Percentiles rank a stretch among this genome's conserved stretches.
These are phyloP conservation scores for Pinna nobilis DNA, from an alignment of 1,140 invertebrate species.

Conservation along the genomic window DNA sequence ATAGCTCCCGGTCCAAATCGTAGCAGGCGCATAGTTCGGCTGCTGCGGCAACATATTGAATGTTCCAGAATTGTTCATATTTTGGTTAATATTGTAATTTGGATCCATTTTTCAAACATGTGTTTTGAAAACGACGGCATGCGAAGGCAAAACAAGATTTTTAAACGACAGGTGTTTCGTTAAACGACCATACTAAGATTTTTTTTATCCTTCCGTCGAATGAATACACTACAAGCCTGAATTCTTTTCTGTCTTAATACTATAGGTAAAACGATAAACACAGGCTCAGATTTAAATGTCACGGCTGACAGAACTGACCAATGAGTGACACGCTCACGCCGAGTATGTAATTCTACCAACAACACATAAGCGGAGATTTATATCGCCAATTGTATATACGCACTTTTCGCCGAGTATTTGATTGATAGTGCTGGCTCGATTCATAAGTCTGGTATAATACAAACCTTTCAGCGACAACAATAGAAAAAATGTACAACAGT, in stretches of 20 bases:
- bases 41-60: slow-evolving; percentile 15
- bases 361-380: no score
- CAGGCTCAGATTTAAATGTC: no score
- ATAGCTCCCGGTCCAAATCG: slow-evolving; percentile 31
- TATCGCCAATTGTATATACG: no score
- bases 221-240: not conserved
- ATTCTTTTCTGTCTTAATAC: not conserved
- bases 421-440: no score
- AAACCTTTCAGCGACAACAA: no score
- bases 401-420: no score
- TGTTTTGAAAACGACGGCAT: not conserved
- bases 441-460: no score
- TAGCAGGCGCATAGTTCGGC: slow-evolving; percentile 20
- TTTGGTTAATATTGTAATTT: slow-evolving; percentile 39
- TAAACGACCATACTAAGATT: not conserved
- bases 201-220: no score
- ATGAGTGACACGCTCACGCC: no score
- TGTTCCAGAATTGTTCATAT: slow-evolving; percentile 20
- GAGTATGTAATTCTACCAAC: no score
- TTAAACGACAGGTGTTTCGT: not conserved
- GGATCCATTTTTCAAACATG: slow-evolving; percentile 39
- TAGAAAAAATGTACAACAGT: no score
- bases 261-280: not conserved
- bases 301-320: no score
- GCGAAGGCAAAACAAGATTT: not conserved